Base-by-base conservation (phyloP, 2,888 invertebrate species). In the Drosophila conformis region DNA sequence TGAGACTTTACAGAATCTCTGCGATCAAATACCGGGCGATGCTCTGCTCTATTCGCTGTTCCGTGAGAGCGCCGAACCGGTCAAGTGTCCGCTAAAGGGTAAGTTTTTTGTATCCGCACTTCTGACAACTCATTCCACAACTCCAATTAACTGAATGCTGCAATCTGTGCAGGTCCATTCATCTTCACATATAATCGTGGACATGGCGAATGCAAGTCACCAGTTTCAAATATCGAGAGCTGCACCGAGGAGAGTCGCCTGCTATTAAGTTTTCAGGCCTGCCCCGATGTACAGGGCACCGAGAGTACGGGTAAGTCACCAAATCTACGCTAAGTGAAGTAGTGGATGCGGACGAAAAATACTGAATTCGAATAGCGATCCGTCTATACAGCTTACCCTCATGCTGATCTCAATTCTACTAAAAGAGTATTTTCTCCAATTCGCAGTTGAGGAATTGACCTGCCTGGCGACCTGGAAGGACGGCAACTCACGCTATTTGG, bases 381-480 rank as follows among this genome's bases (percentile, higher is more conserved):
- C 21, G n/a, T 21, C 21, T 35, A 35, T 53, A 21, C 36, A n/a
- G 4, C 8, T 8, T 15, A 18, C 11, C 15, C 46, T 15, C 4
- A 56, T 54, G 6, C 27, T n/a, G 56, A 38, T 27, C 40, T 13
- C 38, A 54, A 27, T n/a, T 27, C 38, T 38, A 29, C 40, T 57
- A 57, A 40, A 36, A 18, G 46, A 21, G 57, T 52, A 59, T 53
- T 52, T 48, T 65, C 21, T 18, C 0, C 7, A 1, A 60, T 95
- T 61, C 48, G 31, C 94, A 97, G 98, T 97, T 83, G 98, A 98
- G 93, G 98, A 98, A 92, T 94, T 98, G 61, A 97, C 98, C 91
- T 98, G 98, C 91, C 94, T 98, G 85, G 98, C 98, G 6, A 96
- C 96, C 67, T 98, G 98, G 98, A 98, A 98, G 93, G 98, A 98